Evolutionary conservation across 2,113 vertebrate species (phyloP).

Genomic region (Prietella phreatophila): DNA sequence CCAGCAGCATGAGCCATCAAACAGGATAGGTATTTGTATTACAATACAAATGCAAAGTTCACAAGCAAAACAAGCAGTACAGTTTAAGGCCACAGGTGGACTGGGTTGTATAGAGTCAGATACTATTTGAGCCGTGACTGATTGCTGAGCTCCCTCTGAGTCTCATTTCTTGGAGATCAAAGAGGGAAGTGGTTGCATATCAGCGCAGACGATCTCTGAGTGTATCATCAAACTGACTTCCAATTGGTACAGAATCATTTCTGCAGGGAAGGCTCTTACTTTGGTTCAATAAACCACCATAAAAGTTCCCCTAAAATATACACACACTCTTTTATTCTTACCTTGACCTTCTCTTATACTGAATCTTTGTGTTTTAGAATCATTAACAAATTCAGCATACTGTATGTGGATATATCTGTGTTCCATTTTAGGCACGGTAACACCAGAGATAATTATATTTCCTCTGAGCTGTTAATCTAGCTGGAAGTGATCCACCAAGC

Average conservation of each 20-base stretch:
- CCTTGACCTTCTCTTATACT: not conserved
- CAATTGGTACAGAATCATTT: conserved; percentile 39
- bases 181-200: conserved; percentile 27
- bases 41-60: conserved; percentile 34
- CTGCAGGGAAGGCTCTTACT: conserved; percentile 1
- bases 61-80: conserved; percentile 35
- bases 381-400: not conserved
- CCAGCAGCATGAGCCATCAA: conserved; percentile 34
- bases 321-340: not conserved
- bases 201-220: conserved; percentile 31
- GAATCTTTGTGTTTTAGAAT: not conserved
- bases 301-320: not conserved
- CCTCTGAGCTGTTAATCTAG: not conserved
- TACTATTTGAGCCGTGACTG: conserved; percentile 39
- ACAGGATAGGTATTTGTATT: conserved; percentile 42
- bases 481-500: not conserved
- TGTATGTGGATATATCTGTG: not conserved
- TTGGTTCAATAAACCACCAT: conserved; percentile 12
- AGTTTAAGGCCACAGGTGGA: conserved; percentile 25
- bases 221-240: conserved; percentile 41
- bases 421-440: not conserved
- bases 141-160: conserved; percentile 33
- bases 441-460: conserved; percentile 14
- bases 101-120: conserved; percentile 25
- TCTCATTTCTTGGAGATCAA: conserved; percentile 34